Evolutionary conservation across 2,888 invertebrate genomes (phyloP).

Genomic region (Allophyes oxyacanthae): DNA sequence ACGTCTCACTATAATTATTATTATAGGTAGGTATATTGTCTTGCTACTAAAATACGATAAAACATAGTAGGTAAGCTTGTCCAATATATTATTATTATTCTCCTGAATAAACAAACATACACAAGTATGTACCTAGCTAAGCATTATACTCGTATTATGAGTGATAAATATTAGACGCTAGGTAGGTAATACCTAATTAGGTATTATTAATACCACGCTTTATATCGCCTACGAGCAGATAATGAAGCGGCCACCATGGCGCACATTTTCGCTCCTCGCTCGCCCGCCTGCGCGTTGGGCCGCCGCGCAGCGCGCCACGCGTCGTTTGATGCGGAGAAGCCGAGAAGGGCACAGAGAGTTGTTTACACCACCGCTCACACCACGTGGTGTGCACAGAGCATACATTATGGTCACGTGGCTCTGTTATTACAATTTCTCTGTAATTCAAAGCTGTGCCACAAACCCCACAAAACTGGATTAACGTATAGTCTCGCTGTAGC

Average conservation of each 20-base stretch:
- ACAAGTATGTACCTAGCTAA: too few relatives aligned
- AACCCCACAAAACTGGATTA: constrained; percentile 66
- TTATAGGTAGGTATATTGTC: too few relatives aligned
- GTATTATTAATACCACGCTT: background rate
- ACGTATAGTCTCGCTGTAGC: constrained; percentile 54
- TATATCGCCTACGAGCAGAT: constrained; percentile 26
- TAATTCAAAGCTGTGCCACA: constrained; percentile 58
- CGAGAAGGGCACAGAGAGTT: constrained; percentile 75
- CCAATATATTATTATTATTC: too few relatives aligned
- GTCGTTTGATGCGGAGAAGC: constrained; percentile 63
- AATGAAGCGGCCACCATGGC: constrained; percentile 33
- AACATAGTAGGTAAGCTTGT: too few relatives aligned
- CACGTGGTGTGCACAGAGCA: constrained; percentile 80
- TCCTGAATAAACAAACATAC: too few relatives aligned
- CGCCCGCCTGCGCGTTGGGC: constrained; percentile 25
- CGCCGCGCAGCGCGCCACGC: constrained; percentile 58
- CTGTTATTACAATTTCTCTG: constrained; percentile 71
- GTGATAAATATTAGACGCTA: too few relatives aligned
- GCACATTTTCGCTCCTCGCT: constrained; percentile 49
- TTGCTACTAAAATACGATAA: too few relatives aligned
- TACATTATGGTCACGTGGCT: constrained; percentile 81
- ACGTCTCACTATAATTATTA: too few relatives aligned
- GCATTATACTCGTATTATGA: too few relatives aligned
- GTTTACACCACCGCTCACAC: constrained; percentile 80
- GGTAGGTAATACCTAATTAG: too few relatives aligned